Conservation (phyloP, 2,888 invertebrate genomes). For the Acanthoscelides obtectus region DNA sequence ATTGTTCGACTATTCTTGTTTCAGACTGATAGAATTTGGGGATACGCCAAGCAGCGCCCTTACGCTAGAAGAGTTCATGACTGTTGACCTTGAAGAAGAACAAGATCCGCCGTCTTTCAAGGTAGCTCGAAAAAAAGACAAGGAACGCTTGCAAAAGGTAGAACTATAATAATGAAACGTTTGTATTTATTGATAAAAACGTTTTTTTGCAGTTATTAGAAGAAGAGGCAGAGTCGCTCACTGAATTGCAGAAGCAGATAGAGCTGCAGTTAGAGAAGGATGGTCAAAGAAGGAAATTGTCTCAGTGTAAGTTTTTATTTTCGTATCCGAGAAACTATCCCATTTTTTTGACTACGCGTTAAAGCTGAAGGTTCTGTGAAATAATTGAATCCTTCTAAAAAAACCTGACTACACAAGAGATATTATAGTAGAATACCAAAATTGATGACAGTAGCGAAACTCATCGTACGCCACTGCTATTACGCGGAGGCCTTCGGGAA, state of each 20-base stretch:
- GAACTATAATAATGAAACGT: background rate
- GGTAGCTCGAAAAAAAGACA: slow-evolving; percentile 82
- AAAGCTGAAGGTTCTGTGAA: too few relatives aligned
- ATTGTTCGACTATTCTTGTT: slow-evolving; percentile 5
- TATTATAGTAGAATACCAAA: too few relatives aligned
- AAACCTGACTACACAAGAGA: too few relatives aligned
- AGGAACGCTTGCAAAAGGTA: slow-evolving; percentile 77
- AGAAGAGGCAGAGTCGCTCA: slow-evolving; percentile 62
- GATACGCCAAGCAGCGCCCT: slow-evolving; percentile 93
- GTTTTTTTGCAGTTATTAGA: slow-evolving; percentile 42
- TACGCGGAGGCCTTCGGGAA: too few relatives aligned
- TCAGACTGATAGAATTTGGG: slow-evolving; percentile 85
- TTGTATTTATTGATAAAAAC: background rate
- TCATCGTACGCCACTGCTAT: too few relatives aligned
- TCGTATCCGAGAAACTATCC: too few relatives aligned
- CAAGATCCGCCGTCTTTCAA: slow-evolving; percentile 96
- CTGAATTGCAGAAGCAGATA: slow-evolving; percentile 80
- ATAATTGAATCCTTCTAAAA: too few relatives aligned
- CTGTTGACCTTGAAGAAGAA: slow-evolving; percentile 92
- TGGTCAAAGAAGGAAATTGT: slow-evolving; percentile 27
- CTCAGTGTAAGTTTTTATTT: background rate
- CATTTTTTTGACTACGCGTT: too few relatives aligned
- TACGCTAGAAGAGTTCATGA: slow-evolving; percentile 95
- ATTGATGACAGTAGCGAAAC: too few relatives aligned
- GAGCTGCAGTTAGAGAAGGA: slow-evolving; percentile 74